Evolutionary conservation across 2,113 vertebrate genomes (phyloP), one percentile per base, ranked within the genome.

Genomic region (Madoqua kirkii): DNA sequence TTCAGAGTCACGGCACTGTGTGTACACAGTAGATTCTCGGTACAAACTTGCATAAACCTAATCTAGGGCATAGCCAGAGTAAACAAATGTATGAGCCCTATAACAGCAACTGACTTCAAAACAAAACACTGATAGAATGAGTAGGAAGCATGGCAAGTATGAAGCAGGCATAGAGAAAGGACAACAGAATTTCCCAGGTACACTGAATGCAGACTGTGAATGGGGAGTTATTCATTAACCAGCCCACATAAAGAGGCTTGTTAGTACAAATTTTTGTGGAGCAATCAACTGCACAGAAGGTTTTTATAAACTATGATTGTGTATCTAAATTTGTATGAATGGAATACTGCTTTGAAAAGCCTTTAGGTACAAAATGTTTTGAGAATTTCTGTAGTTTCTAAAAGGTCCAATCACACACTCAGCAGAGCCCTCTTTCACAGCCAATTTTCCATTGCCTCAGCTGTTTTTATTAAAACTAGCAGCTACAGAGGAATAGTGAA

Each of bases 311-410:
- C 57, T 59, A 15, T 45, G 81, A 89, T 60, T 89, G 48, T n/a
- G 62, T 17, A 54, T 33, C 31, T 33, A 62, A 85, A 87, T 74
- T 83, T 45, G 54, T 67, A 81, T 82, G 89, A 97, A 87, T 84
- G 33, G 48, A 96, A 60, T n/a, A 55, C 11, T 55, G 31, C 91
- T 95, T 54, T 95, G 40, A 90, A 87, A 87, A 96, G 9, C 43
- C 57, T 90, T 92, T 81, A 95, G 64, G 59, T 79, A 67, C n/a
- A 92, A 95, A 96, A 71, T 45, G 62, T 94, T 95, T 96, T 74
- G 45, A 93, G 89, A 84, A 95, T 93, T 59, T 83, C 57, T 97
- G 3, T 91, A 91, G 93, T 95, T 76, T 67, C 62, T 21, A 45
- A 92, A 95, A 86, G n/a, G 45, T 91, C 16, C 54, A 92, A 54